A percentile compares a stretch with the other conserved stretches of the same genome.
Evolutionary conservation across 2,113 vertebrate species (phyloP).

Genomic region (Mormyrus iriodes): DNA sequence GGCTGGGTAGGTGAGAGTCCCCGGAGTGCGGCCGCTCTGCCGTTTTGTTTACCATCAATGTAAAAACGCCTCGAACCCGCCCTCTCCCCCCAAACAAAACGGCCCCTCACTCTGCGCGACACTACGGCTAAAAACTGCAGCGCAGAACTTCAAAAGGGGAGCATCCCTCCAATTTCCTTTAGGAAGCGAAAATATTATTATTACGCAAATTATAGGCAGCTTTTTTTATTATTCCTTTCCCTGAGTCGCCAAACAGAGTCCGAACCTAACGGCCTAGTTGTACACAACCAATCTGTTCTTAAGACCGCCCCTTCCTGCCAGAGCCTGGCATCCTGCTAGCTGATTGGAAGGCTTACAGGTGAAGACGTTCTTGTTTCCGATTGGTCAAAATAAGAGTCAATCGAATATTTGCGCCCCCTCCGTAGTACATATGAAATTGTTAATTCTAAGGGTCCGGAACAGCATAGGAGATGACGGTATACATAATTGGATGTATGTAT

Average conservation of each 20-base stretch:
- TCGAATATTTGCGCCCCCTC: background rate
- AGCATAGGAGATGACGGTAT: background rate
- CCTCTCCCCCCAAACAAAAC: slow-evolving; percentile 8
- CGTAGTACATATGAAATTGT: background rate
- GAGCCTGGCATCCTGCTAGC: slow-evolving; percentile 25
- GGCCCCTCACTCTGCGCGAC: background rate
- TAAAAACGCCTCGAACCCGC: background rate
- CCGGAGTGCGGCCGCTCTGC: background rate
- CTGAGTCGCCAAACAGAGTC: slow-evolving; percentile 38
- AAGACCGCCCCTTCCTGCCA: slow-evolving; percentile 10
- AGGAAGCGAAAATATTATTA: background rate
- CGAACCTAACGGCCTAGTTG: slow-evolving; percentile 36
- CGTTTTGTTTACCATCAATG: background rate
- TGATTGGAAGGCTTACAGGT: slow-evolving; percentile 37
- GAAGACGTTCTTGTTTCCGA: background rate
- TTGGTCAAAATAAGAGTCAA: slow-evolving; percentile 23
- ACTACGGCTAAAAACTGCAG: background rate
- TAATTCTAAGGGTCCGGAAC: background rate
- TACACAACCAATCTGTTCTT: slow-evolving; percentile 15
- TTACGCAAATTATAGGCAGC: background rate
- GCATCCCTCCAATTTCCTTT: background rate
- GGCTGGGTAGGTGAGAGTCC: background rate
- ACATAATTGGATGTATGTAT: background rate
- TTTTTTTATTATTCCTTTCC: background rate
- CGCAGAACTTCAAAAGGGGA: background rate